These are phyloP conservation scores for Trachymyrmex cornetzi DNA, from an alignment of 1,140 invertebrate genomes.

Conservation along the genomic window DNA sequence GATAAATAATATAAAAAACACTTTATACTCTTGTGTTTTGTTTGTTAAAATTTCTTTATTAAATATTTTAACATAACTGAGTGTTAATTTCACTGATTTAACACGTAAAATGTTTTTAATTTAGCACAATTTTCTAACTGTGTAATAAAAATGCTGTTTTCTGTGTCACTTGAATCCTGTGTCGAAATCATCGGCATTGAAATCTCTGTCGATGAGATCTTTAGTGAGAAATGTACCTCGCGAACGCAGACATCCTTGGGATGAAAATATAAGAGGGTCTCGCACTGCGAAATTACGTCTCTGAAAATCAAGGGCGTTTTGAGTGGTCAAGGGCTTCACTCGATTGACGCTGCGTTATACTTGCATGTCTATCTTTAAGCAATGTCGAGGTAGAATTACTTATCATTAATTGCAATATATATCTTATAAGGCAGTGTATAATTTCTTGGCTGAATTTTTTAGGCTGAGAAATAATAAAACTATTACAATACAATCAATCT, in stretches of 20 bases:
- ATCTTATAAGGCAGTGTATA: conserved; percentile 6
- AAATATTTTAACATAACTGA: no score
- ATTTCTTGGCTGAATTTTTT: conserved; percentile 12
- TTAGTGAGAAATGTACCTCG: not conserved
- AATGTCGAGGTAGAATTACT: conserved; percentile 47
- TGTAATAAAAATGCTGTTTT: no score
- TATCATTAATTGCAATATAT: conserved; percentile 34
- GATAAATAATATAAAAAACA: no score
- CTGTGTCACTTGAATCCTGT: not conserved
- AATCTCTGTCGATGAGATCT: conserved; percentile 12
- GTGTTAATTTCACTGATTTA: no score
- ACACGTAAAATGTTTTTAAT: no score
- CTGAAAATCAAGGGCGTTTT: conserved; percentile 28
- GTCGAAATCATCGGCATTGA: not conserved
- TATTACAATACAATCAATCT: not conserved
- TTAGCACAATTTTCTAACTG: no score
- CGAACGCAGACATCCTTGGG: conserved; percentile 35
- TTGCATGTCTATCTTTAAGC: conserved; percentile 14
- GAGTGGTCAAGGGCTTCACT: conserved; percentile 39
- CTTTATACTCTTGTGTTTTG: no score
- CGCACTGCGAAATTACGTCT: conserved; percentile 24
- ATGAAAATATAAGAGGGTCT: conserved; percentile 54
- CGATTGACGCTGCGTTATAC: not conserved
- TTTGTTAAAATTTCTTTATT: no score
- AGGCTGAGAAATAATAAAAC: conserved; percentile 9